Conservation (phyloP, 2,113 vertebrate genomes). For the Hipposideros armiger region DNA sequence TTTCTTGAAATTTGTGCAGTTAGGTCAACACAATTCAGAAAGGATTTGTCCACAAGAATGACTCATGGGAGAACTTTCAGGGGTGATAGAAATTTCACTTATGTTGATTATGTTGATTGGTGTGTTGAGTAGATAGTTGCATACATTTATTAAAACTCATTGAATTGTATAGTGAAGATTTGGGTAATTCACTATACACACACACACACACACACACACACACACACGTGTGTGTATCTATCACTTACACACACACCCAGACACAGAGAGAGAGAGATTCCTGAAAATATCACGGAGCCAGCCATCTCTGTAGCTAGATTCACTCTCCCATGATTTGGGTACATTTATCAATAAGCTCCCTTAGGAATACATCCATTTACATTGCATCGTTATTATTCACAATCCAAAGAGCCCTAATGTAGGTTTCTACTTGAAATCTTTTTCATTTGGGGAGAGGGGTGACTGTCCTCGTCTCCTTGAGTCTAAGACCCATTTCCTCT, state of each 20-base stretch:
- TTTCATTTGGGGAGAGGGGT: neutral
- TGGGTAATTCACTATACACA: neutral
- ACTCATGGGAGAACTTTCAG: neutral
- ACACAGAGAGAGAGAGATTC: neutral
- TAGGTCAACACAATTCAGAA: neutral
- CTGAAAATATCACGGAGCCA: neutral
- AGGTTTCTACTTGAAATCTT: neutral
- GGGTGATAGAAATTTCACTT: neutral
- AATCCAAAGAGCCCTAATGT: neutral
- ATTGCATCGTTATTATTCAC: neutral
- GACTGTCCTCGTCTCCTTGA: neutral
- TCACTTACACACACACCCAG: neutral
- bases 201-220: too few species aligned
- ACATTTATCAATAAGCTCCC: neutral
- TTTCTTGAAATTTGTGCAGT: neutral
- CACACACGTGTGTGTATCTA: neutral
- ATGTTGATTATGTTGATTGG: neutral
- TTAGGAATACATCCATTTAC: neutral
- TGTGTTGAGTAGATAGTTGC: neutral
- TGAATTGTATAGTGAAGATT: neutral
- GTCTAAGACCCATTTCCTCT: neutral
- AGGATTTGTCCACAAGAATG: neutral
- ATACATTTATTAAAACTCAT: neutral
- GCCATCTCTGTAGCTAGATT: neutral
- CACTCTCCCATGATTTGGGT: neutral